Evolutionary conservation across 2,797 vertebrate species (phyloP).

Genomic region (Bucorvus abyssinicus): DNA sequence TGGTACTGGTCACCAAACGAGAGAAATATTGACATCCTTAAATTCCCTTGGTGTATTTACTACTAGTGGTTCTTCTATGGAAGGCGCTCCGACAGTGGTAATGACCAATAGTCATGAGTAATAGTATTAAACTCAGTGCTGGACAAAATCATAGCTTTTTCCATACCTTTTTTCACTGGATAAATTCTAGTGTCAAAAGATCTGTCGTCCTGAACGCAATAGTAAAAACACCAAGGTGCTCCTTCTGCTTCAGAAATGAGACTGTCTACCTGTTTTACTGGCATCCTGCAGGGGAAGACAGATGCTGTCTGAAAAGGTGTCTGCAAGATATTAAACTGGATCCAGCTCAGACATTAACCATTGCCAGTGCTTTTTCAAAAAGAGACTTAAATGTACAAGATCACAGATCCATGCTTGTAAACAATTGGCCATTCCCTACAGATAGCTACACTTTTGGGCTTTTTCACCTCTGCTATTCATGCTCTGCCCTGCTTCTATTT

Average conservation of each 20-base stretch:
- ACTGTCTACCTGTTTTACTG: slow-evolving; percentile 57
- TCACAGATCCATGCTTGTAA: neutral
- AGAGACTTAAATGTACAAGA: slow-evolving; percentile 17
- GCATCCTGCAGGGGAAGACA: slow-evolving; percentile 65
- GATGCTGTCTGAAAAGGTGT: slow-evolving; percentile 61
- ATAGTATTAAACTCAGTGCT: neutral
- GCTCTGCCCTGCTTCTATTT: neutral
- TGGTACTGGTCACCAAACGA: neutral
- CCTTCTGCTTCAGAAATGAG: slow-evolving; percentile 26
- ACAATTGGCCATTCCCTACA: slow-evolving; percentile 3
- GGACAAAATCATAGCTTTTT: neutral
- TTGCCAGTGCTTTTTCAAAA: neutral
- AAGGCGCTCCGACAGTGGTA: rapidly evolving
- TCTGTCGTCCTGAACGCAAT: neutral
- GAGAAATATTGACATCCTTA: neutral
- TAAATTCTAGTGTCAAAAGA: neutral
- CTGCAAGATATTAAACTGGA: slow-evolving; percentile 53
- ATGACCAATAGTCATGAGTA: neutral
- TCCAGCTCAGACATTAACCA: slow-evolving; percentile 31
- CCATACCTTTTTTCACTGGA: neutral
- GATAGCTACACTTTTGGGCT: neutral
- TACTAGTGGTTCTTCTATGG: neutral
- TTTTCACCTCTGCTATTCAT: neutral
- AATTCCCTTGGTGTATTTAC: neutral
- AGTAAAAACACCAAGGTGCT: neutral